Base-by-base conservation (phyloP, 2,888 invertebrate species). In the Patella depressa region DNA sequence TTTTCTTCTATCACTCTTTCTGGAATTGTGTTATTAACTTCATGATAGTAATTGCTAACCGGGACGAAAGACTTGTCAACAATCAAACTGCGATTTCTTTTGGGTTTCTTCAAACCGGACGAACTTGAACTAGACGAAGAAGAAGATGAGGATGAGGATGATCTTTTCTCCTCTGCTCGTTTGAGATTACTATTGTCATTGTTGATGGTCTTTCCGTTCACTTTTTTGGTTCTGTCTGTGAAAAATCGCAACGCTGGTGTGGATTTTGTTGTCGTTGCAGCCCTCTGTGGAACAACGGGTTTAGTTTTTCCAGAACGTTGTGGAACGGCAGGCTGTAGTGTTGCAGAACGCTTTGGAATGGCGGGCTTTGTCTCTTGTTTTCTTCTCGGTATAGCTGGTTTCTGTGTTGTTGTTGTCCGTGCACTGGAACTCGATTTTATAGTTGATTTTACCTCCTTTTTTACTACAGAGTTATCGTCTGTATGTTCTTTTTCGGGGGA, bases 71-170 rank as follows among this genome's bases (percentile, higher is more conserved):
- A 65, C 15, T 65, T 65, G 19, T 65, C 65, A 19, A 65, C 65
- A 65, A 12, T 65, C 19, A 65, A 65, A 19, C 65, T 65, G 9
- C 24, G 19, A 65, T 65, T 65, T 19, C 29, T 45, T 14, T 54
- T 54, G 12, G 71, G 14, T 72, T 34, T 55, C 53, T 65, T 29
- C 15, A 15, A 5, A 59, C 19, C 34, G 5, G 73, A 65, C 11
- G 73, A 72, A 71, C 57, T 53, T 55, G 76, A 73, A 12, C 72
- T 72, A 9, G 71, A 55, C 17, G 72, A 72, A 14, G 24, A 70
- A 15, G 76, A 76, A 2, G 76, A 76, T 19, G 72, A 73, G 15
- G 72, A 59, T 19, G 72, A 24, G 17, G 72, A 55, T 29, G 71
- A n/a, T 55, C 70, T 59, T 53, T 54, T 70, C 0, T 71, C 53